Base-by-base conservation (phyloP, 2,797 vertebrate species). In the Morus bassanus region DNA sequence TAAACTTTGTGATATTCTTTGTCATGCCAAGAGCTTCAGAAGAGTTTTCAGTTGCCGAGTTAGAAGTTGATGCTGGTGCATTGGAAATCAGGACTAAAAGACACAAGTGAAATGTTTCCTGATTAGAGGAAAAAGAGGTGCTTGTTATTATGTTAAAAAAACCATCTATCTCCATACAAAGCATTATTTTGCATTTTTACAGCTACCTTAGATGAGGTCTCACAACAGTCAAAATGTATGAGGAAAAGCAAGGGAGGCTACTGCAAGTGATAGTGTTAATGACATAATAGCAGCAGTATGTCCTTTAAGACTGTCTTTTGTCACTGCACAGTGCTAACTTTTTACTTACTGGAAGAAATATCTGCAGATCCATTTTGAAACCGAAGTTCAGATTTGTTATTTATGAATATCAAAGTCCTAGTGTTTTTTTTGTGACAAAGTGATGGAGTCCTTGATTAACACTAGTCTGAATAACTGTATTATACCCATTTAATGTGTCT, bases 141-240 rank as follows among this genome's bases (percentile, higher is more conserved):
- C 1, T 59, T 78, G 11, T 30, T 60, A n/a, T 16, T 77, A 19
- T 61, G 69, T 72, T 57, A 41, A 9, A 57, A 57, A 57, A 30
- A 0, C 0, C 5, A 39, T 9, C 4, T 37, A 51, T 43, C 2
- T 4, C 14, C 13, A 50, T 21, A 27, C 3, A 88, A 85, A 86
- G 2, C 6, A 41, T 31, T 74, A 10, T n/a, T 86, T 77, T 63
- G 3, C 5, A 14, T 74, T 84, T 92, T 85, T 67, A 41, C 10
- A 24, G 19, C 10, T 37, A 31, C 7, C 15, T 46, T 69, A 65
- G 2, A 43, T 68, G 13, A 64, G 6, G 6, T 83, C 28, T 77
- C 17, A 48, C 11, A 74, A 23, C 3, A 46, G 9, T 59, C 24
- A 33, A 79, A 88, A 56, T 22, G 3, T 35, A 31, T 35, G 31